Evolutionary conservation across 2,888 invertebrate species (phyloP).

Genomic region (Eubasilissa splendida): DNA sequence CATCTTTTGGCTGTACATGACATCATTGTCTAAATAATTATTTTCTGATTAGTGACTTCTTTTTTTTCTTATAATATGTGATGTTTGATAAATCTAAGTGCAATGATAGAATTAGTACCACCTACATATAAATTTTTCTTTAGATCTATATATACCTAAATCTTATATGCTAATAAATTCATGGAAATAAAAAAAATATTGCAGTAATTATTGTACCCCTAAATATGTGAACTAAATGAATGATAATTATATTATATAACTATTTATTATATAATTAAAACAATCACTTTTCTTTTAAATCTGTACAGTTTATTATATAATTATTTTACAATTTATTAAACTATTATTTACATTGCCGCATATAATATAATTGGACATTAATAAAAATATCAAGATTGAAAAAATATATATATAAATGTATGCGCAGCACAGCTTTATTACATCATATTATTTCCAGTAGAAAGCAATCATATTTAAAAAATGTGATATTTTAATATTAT

Average conservation of each 20-base stretch:
- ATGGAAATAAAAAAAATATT: constrained; percentile 2
- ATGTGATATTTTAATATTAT: not conserved
- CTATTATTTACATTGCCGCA: too few species aligned
- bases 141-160: constrained; percentile 27
- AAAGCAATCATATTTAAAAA: not conserved
- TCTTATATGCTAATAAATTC: constrained; percentile 35
- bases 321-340: too few species aligned
- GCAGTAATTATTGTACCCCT: not conserved
- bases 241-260: too few species aligned
- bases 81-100: constrained; percentile 38
- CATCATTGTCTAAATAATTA: not conserved
- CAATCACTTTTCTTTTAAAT: too few species aligned
- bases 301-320: too few species aligned
- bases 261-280: too few species aligned
- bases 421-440: too few species aligned
- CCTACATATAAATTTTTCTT: constrained; percentile 35
- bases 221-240: not conserved
- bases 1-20: not conserved
- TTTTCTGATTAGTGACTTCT: constrained; percentile 14
- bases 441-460: not conserved
- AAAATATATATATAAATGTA: too few species aligned
- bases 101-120: constrained; percentile 36
- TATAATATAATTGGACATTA: too few species aligned
- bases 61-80: constrained; percentile 22
- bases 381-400: too few species aligned